These are phyloP conservation scores for Hemibates koningsi DNA, from an alignment of 2,113 vertebrate genomes.

Conservation along the genomic window DNA sequence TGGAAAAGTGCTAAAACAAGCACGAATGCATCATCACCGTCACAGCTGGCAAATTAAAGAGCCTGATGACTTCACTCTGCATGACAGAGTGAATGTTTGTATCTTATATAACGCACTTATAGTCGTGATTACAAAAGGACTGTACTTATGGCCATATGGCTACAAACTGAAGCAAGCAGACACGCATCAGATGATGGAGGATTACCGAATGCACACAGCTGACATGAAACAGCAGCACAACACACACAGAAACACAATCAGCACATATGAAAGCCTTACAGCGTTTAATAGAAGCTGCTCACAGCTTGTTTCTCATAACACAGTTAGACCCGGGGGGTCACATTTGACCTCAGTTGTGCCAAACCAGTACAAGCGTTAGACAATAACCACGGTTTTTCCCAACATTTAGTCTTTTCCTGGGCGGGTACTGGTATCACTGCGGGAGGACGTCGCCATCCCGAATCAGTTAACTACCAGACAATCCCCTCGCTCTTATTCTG, in stretches of 20 bases:
- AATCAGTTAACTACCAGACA: not conserved
- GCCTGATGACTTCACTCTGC: not conserved
- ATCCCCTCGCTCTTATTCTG: not conserved
- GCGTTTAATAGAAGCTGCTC: not conserved
- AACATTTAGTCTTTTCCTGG: not conserved
- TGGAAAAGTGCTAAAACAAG: not conserved
- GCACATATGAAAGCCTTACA: not conserved
- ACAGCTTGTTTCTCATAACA: not conserved
- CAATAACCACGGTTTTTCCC: not conserved
- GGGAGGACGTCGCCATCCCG: rapidly evolving
- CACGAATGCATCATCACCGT: not conserved
- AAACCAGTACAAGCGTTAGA: not conserved
- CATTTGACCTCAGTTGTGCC: not conserved
- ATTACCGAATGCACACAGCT: not conserved
- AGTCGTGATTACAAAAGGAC: not conserved
- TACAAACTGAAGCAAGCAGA: not conserved
- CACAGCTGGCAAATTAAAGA: not conserved
- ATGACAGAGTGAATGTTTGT: not conserved
- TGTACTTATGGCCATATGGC: not conserved
- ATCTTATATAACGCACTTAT: constrained; percentile 4
- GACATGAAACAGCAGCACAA: not conserved
- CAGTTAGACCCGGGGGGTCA: not conserved
- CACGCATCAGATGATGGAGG: not conserved
- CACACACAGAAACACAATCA: not conserved
- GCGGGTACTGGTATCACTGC: not conserved